Base-by-base conservation (phyloP, 2,797 vertebrate species). In the Carduelis carduelis region DNA sequence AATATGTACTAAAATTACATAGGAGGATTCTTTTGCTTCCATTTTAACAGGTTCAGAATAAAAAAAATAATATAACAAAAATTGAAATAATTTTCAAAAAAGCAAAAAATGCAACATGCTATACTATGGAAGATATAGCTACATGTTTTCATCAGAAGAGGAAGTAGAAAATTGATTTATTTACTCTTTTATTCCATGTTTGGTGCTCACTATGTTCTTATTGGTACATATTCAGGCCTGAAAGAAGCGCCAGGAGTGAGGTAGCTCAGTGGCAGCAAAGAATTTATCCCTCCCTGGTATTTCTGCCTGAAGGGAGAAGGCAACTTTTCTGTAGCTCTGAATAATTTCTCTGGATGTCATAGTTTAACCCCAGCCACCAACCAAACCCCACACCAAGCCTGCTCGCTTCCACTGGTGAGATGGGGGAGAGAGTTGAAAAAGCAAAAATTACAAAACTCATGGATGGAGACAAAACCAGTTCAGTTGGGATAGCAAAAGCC, bases 121-220 rank as follows among this genome's bases (percentile, higher is more conserved):
- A 19, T 21, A 57, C n/a, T 46, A 55, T 0, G 0, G 23, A 56
- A 35, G 12, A 41, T 56, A 34, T 23, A 74, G 8, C 35, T 78
- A 28, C 9, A 63, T 16, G 6, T 66, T 93, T 88, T 93, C 17
- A 39, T 52, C 53, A 56, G 47, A 70, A 41, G 2, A 74, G 14
- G 59, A 74, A 75, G 17, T 66, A 28, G 37, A 75, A 90, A 86
- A 82, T 61, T 0, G 4, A 82, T 94, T 72, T 86, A 72, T 92
- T 79, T 78, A 72, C 11, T n/a, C 8, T 89, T 86, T 82, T 34
- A 32, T 81, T 89, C 17, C 15, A 46, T 21, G 11, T 72, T 70
- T 89, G 26, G 6, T 57, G 9, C 7, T 84, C 26, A 64, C 28
- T 56, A 17, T 64, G 30, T 43, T 61, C 12, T 60, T 70, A 24